Evolutionary conservation across 2,113 vertebrate species (phyloP).

Genomic region (Tamias sibiricus): DNA sequence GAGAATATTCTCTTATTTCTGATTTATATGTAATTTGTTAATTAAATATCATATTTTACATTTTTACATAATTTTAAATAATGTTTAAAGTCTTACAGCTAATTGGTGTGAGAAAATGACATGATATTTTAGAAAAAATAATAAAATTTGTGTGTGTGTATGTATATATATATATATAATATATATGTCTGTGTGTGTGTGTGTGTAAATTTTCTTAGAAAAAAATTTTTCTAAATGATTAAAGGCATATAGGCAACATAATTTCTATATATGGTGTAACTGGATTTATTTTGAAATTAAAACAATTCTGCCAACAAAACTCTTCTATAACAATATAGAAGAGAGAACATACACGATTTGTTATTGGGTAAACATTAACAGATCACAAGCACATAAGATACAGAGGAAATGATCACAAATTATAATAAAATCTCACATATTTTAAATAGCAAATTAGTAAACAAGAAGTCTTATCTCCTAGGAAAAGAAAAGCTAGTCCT

Average conservation of each 20-base stretch:
- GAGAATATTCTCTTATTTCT: background rate
- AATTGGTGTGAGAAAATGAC: background rate
- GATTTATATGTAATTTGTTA: background rate
- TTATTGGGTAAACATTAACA: background rate
- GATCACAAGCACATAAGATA: background rate
- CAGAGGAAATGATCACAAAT: background rate
- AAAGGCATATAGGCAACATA: background rate
- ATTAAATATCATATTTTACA: background rate
- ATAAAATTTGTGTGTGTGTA: too few species aligned
- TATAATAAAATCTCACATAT: background rate
- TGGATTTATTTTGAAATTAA: background rate
- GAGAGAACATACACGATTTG: background rate
- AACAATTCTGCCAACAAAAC: background rate
- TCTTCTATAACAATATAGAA: background rate
- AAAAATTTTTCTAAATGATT: background rate
- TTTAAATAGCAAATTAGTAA: background rate
- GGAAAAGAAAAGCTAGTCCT: background rate
- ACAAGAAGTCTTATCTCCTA: background rate
- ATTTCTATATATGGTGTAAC: background rate
- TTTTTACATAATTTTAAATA: background rate
- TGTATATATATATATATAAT: too few species aligned
- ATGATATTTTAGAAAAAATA: background rate
- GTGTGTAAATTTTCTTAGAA: background rate
- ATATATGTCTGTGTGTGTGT: too few species aligned
- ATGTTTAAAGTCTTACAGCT: background rate